Evolutionary conservation across 2,113 vertebrate species (phyloP), one percentile per base, ranked within the genome.

Genomic region (Chascanopsetta lugubris): DNA sequence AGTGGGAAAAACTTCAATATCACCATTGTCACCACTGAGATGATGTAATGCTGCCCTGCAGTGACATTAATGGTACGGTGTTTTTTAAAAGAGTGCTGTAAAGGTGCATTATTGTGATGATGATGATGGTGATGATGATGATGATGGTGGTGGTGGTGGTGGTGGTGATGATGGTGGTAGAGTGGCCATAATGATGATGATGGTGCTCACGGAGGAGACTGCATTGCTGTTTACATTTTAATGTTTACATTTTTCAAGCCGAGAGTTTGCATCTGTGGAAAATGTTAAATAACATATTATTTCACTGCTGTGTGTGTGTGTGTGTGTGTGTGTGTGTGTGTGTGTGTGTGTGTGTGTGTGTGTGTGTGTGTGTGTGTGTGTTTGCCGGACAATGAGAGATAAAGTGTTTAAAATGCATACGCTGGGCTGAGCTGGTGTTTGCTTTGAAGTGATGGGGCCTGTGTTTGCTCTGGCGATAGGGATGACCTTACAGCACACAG

Each of bases 391-490:
- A 72, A 79, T 78, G 62, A 65, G 45, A 42, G 73, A 76, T 70
- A 64, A 79, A 69, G 71, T 71, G 73, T 69, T 86, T 85, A 68
- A 80, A 80, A 90, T 90, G 79, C 81, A 86, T 72, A 70, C 62
- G 17, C 46, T 79, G 84, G 48, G 74, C 77, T 11, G 36, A 73
- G 70, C 76, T 57, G 67, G 76, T 89, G 87, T 89, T 86, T 86
- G 80, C 70, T 62, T 69, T 78, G 74, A 47, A 58, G 82, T 76
- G 79, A 90, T 86, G 82, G 82, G 82, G 58, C 62, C 51, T 62
- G 18, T 84, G 82, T 87, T 87, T 86, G 79, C 54, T 73, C 77
- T 85, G 82, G 56, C 81, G 84, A 86, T 77, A 61, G 76, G 79
- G 43, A 73, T 12, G 61, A 66, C 72, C 81, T 77, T 61, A 64